Base-by-base conservation (phyloP, 1,140 invertebrate genomes). In the Maconellicoccus hirsutus region DNA sequence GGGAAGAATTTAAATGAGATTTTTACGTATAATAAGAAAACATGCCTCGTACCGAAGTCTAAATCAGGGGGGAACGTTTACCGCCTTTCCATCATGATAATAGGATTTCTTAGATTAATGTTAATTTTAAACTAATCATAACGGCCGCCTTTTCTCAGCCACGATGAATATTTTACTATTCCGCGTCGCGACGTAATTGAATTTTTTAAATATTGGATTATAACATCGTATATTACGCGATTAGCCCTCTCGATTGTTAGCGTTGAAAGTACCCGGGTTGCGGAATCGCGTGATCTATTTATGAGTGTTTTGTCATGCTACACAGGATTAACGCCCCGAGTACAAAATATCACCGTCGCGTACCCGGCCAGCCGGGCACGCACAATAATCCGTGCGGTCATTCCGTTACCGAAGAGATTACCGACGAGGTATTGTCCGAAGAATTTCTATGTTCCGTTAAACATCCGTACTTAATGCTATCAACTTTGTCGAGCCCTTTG, bases 91-190 rank as follows among this genome's bases (percentile, higher is more conserved):
- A 52, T 52, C 42, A 19, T 52, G 42, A 52, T 52, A 52, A 52
- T 52, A 52, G 42, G 42, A 52, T 52, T 52, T 52, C 42, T 52
- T 52, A 52, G 42, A 52, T 52, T 52, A 52, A 52, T 52, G 42
- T 52, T 52, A 52, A 52, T 52, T 52, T 52, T 52, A 52, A 52
- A 52, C 42, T 52, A 16, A 52, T 52, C 42, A 52, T 52, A 52
- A 52, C n/a, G 42, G 42, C n/a, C n/a, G n/a, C n/a, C n/a, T 19
- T 52, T 52, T 52, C n/a, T 16, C 2, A 52, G 6, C 10, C 2
- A 4, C 42, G n/a, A 52, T 16, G 42, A 52, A 52, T 52, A 52
- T 16, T 16, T 19, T 16, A 16, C n/a, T 52, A 52, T 8, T 16
- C 42, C 3, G 12, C 6, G 16, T 33, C 4, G 29, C 29, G n/a